A percentile compares a stretch with the other conserved stretches of the same genome.
phyloP scores from a whole-genome alignment of 2,113 vertebrate genomes.

The Bambusicola thoracicus region DNA sequence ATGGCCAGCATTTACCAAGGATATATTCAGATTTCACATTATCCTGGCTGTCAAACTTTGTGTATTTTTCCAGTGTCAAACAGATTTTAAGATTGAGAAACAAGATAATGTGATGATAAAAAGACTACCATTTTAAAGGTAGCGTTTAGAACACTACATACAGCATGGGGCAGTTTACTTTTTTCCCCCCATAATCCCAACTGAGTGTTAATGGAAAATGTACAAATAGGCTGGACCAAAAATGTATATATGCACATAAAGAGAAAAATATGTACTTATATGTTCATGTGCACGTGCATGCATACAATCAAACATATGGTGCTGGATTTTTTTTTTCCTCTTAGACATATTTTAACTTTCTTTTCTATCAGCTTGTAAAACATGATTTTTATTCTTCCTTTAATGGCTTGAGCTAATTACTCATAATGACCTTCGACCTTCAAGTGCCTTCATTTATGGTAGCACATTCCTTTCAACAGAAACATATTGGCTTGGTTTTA shows the following conservation, averaged over 20 bases:
- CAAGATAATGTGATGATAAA: constrained; percentile 59
- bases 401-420: constrained; percentile 81
- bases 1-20: not conserved
- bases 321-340: constrained; percentile 20
- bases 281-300: not conserved
- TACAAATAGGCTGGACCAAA: not conserved
- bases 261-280: not conserved
- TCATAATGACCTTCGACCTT: constrained; percentile 74
- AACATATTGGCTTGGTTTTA: constrained; percentile 71
- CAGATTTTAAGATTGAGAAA: constrained; percentile 58
- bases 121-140: constrained; percentile 27
- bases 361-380: constrained; percentile 83
- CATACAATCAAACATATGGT: constrained; percentile 49
- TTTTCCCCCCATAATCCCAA: not conserved
- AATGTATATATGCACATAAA: not conserved
- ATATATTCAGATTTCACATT: constrained; percentile 36
- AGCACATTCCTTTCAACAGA: constrained; percentile 76
- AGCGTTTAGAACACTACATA: constrained; percentile 14
- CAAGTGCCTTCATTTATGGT: constrained; percentile 83
- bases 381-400: constrained; percentile 82
- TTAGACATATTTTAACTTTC: constrained; percentile 76
- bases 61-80: constrained; percentile 67
- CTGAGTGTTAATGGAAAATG: not conserved
- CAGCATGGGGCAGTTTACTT: not conserved
- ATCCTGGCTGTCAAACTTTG: constrained; percentile 52